phyloP scores from a whole-genome alignment of 2,888 invertebrate species.

The Mesochorus sp. region DNA sequence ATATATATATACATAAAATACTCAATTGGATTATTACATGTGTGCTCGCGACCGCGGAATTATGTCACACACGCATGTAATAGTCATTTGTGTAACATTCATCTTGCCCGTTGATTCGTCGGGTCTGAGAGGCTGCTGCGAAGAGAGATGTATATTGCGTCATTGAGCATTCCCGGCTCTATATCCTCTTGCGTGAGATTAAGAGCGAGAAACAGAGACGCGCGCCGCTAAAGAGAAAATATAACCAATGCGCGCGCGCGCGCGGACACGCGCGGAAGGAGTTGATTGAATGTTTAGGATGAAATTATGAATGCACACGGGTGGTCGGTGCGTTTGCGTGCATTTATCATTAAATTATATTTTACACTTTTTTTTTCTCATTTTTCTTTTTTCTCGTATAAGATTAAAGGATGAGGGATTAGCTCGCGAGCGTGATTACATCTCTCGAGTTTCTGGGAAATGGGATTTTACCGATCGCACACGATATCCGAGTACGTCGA shows the following conservation, averaged over 20 bases:
- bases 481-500: constrained; percentile 1
- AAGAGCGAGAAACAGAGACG: constrained; percentile 38
- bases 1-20: constrained; percentile 31
- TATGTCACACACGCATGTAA: constrained; percentile 54
- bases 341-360: neutral
- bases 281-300: constrained; percentile 36
- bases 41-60: constrained; percentile 44
- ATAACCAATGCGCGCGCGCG: constrained; percentile 22
- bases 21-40: constrained; percentile 57
- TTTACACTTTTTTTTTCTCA: neutral
- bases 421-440: neutral
- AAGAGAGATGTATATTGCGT: constrained; percentile 48
- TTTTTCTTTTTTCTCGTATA: neutral
- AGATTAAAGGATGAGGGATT: neutral
- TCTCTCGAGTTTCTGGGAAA: constrained; percentile 37
- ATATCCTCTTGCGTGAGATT: constrained; percentile 49
- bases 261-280: constrained; percentile 15
- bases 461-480: constrained; percentile 6
- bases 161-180: constrained; percentile 47
- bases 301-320: constrained; percentile 1
- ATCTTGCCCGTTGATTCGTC: constrained; percentile 36
- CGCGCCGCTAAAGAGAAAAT: constrained; percentile 45
- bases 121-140: constrained; percentile 50
- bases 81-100: constrained; percentile 51
- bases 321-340: constrained; percentile 25